phyloP scores from a whole-genome alignment of 2,113 vertebrate genomes.

The Tretioscincus oriximinensis region DNA sequence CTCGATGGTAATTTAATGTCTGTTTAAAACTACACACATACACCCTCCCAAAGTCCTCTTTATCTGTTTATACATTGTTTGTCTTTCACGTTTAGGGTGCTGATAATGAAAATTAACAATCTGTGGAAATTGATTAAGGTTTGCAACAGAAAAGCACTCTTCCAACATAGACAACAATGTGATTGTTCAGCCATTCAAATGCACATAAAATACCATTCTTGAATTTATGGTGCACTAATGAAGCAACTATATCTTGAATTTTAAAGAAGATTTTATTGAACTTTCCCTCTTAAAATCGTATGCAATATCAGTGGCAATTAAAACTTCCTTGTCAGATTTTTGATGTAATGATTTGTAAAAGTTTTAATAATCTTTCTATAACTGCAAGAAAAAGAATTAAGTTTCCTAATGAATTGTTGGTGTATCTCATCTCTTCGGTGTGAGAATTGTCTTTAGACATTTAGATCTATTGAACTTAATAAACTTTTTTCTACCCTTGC shows the following conservation, averaged over 20 bases:
- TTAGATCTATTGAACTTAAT: slow-evolving; percentile 57
- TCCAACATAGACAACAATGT: slow-evolving; percentile 52
- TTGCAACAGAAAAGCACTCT: slow-evolving; percentile 50
- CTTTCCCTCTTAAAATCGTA: slow-evolving; percentile 66
- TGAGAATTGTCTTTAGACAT: slow-evolving; percentile 68
- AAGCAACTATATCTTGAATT: slow-evolving; percentile 72
- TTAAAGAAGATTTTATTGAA: slow-evolving; percentile 69
- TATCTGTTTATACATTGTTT: slow-evolving; percentile 75
- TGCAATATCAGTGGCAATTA: slow-evolving; percentile 69
- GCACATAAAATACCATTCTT: slow-evolving; percentile 61
- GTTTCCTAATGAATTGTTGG: slow-evolving; percentile 68
- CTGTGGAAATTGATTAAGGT: slow-evolving; percentile 71
- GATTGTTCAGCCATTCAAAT: slow-evolving; percentile 46
- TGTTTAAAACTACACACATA: slow-evolving; percentile 56
- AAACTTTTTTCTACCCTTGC: slow-evolving; percentile 54
- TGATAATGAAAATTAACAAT: slow-evolving; percentile 68
- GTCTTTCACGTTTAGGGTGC: slow-evolving; percentile 68
- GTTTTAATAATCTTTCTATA: slow-evolving; percentile 78
- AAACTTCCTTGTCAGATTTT: slow-evolving; percentile 66
- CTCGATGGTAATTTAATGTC: slow-evolving; percentile 66
- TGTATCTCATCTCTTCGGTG: slow-evolving; percentile 65
- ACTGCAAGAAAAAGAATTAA: slow-evolving; percentile 68
- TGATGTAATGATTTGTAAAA: slow-evolving; percentile 75
- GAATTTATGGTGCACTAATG: slow-evolving; percentile 58
- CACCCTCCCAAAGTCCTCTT: slow-evolving; percentile 57